A percentile compares a stretch with the other conserved stretches of the same genome.
phyloP scores from a whole-genome alignment of 2,113 vertebrate species.

The Indicator indicator region DNA sequence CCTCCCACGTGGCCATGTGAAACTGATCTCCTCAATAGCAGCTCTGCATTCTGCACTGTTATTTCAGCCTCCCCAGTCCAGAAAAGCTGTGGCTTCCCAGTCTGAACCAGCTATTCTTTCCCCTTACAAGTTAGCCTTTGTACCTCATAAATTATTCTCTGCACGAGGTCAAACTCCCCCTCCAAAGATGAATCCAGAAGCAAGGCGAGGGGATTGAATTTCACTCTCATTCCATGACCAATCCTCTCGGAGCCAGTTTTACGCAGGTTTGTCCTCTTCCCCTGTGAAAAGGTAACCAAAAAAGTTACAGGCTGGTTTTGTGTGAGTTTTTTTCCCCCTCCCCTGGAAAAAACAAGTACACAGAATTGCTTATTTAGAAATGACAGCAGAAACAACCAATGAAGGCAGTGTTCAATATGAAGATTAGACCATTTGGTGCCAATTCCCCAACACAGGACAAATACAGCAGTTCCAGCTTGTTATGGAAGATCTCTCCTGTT shows the following conservation, averaged over 20 bases:
- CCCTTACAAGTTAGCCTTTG: not conserved
- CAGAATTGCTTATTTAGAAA: not conserved
- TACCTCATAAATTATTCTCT: conserved; percentile 98
- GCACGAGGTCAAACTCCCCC: conserved; percentile 96
- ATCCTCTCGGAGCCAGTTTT: conserved; percentile 92
- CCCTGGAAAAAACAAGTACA: not conserved
- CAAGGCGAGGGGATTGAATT: conserved; percentile 95
- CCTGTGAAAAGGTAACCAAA: conserved; percentile 72
- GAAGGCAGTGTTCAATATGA: not conserved
- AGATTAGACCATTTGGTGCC: not conserved
- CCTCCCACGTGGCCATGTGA: not conserved
- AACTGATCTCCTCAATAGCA: not conserved
- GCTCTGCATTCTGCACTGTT: not conserved
- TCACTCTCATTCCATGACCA: conserved; percentile 92
- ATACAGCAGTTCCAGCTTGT: not conserved
- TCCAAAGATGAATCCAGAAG: conserved; percentile 97
- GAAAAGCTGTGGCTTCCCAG: not conserved
- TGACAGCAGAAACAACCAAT: not conserved
- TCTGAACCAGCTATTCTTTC: not conserved
- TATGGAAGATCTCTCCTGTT: not conserved
- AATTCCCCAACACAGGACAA: not conserved
- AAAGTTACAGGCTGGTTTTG: not conserved
- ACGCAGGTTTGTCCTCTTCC: conserved; percentile 95
- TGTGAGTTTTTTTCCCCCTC: too few species aligned
- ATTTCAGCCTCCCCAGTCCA: not conserved